Percentiles rank a stretch among this genome's conserved stretches.
Conservation (phyloP, 1,140 invertebrate species). For the Myzus persicae region DNA sequence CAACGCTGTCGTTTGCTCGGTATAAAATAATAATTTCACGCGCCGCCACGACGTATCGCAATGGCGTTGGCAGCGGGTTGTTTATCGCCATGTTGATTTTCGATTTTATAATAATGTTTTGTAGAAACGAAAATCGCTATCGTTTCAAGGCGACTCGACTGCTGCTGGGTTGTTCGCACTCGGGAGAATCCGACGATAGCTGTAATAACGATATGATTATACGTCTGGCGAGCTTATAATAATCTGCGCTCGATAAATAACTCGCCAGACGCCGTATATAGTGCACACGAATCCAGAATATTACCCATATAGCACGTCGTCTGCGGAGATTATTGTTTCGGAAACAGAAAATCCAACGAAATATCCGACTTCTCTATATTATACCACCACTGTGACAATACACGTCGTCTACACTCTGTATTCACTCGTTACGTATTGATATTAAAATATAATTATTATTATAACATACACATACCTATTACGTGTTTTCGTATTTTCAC, state of each 20-base stretch:
- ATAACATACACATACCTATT: conserved; percentile 1
- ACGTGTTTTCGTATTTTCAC: neutral
- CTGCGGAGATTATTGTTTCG: neutral
- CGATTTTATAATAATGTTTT: neutral
- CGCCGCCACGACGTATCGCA: neutral
- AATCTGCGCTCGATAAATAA: neutral
- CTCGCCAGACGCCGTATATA: neutral
- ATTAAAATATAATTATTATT: conserved; percentile 6
- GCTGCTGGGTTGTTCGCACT: neutral
- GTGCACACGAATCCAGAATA: neutral
- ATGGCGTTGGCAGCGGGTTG: no score
- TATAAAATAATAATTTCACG: neutral
- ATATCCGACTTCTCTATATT: neutral
- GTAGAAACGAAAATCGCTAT: neutral
- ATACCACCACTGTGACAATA: no score
- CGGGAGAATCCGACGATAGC: neutral
- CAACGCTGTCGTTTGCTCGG: neutral
- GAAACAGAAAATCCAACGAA: neutral
- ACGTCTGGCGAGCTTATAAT: no score
- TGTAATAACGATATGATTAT: neutral
- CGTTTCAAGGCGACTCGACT: neutral
- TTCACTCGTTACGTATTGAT: neutral
- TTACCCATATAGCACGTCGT: neutral
- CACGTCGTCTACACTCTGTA: neutral
- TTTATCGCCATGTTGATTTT: neutral